A percentile compares a stretch with the other conserved stretches of the same genome.
phyloP scores from a whole-genome alignment of 1,140 invertebrate species.

The Potamilus streckersoni region DNA sequence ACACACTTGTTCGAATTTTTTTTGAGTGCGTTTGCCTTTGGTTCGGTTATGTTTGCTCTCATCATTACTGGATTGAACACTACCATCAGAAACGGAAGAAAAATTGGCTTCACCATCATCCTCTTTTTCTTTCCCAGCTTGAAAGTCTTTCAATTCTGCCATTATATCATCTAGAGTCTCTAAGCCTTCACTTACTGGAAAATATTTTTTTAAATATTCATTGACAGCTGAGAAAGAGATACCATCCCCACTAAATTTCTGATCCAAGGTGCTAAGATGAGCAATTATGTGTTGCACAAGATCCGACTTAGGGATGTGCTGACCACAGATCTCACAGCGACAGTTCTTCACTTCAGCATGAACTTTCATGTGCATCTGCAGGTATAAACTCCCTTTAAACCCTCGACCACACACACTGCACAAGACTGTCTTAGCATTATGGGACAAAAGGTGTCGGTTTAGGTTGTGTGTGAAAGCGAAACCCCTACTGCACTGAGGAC shows the following conservation, averaged over 20 bases:
- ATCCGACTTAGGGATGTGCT: conserved; percentile 6
- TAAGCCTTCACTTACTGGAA: background rate
- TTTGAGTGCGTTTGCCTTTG: background rate
- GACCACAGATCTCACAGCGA: conserved; percentile 16
- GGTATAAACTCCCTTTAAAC: conserved; percentile 17
- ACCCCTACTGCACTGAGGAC: conserved; percentile 1
- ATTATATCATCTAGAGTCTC: background rate
- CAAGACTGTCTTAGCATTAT: conserved; percentile 8
- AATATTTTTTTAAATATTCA: background rate
- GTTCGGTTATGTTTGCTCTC: background rate
- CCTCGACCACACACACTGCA: conserved; percentile 11
- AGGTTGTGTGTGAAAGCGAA: conserved; percentile 11
- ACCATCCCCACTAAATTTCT: background rate
- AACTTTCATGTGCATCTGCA: conserved; percentile 19
- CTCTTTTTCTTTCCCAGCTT: background rate
- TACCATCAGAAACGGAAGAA: background rate
- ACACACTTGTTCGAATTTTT: background rate
- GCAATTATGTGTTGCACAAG: conserved; percentile 1
- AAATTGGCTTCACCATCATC: background rate
- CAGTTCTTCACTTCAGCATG: background rate
- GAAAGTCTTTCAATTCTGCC: background rate
- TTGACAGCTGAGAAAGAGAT: background rate
- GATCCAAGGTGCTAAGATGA: conserved; percentile 3
- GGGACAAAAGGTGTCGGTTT: conserved; percentile 21
- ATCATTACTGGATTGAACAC: background rate